Percentiles rank a stretch among this genome's conserved stretches.
These are phyloP conservation scores for Euwallacea fornicatus DNA, from an alignment of 1,140 invertebrate species.

Conservation along the genomic window DNA sequence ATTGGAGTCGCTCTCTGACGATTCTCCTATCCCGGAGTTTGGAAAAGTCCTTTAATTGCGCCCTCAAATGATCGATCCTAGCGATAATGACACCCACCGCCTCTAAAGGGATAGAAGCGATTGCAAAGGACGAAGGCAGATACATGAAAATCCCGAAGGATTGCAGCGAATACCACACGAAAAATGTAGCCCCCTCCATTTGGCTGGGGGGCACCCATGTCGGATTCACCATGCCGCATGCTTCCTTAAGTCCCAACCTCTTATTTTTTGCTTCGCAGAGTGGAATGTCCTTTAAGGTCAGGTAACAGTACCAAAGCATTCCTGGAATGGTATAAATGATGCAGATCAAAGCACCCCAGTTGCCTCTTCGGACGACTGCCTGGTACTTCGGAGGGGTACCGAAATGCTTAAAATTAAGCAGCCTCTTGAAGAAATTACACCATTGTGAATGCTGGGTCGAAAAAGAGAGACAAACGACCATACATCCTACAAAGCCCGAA, in stretches of 20 bases:
- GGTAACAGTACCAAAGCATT: conserved; percentile 24
- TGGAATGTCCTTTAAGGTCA: conserved; percentile 19
- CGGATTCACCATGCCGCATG: conserved; percentile 29
- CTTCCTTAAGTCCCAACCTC: conserved; percentile 7
- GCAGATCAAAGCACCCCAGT: conserved; percentile 9
- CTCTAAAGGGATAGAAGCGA: conserved; percentile 17
- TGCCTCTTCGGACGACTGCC: conserved; percentile 22
- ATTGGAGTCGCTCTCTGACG: not conserved
- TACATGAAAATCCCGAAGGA: conserved; percentile 12
- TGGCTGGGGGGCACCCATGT: conserved; percentile 18
- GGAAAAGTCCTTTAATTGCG: conserved; percentile 3
- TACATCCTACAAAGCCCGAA: conserved; percentile 23
- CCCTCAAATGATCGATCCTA: conserved; percentile 24
- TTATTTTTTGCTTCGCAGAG: conserved; percentile 13
- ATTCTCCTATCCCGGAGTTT: conserved; percentile 1
- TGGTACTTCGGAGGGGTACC: conserved; percentile 18
- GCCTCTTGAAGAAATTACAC: conserved; percentile 17
- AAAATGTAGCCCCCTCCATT: not conserved
- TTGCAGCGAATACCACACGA: conserved; percentile 18
- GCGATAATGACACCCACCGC: conserved; percentile 22
- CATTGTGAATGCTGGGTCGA: conserved; percentile 15
- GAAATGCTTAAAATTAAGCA: conserved; percentile 21
- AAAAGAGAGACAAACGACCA: conserved; percentile 10
- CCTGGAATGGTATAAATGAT: conserved; percentile 20
- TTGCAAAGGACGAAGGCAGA: conserved; percentile 14